Evolutionary conservation across 2,888 invertebrate species (phyloP).

Genomic region (Campoplex nolae): DNA sequence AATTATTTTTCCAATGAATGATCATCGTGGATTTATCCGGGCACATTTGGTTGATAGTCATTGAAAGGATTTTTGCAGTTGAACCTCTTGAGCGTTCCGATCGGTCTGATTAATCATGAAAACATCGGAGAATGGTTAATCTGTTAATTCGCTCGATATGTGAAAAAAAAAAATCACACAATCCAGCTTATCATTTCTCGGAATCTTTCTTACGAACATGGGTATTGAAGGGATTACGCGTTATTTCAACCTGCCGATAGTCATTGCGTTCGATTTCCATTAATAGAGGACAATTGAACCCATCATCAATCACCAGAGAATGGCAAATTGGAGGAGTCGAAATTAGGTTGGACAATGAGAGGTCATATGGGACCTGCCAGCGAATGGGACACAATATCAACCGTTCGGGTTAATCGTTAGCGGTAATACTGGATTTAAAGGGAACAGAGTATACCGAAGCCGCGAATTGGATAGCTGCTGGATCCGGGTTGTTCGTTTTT

Average conservation of each 20-base stretch:
- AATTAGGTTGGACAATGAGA: neutral
- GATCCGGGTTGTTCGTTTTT: neutral
- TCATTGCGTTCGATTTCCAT: neutral
- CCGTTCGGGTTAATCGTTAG: neutral
- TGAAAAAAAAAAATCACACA: neutral
- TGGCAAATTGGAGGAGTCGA: neutral
- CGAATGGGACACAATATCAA: neutral
- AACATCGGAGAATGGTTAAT: neutral
- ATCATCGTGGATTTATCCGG: slow-evolving; percentile 15
- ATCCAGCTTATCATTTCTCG: neutral
- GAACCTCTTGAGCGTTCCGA: neutral
- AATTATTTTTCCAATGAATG: slow-evolving; percentile 17
- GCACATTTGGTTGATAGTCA: neutral
- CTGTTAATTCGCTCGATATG: neutral
- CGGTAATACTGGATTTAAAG: neutral
- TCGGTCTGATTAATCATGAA: slow-evolving; percentile 3
- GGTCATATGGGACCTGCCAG: neutral
- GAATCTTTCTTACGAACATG: neutral
- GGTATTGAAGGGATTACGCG: neutral
- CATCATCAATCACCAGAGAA: neutral
- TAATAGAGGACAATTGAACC: slow-evolving; percentile 4
- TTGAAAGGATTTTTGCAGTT: neutral
- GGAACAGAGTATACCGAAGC: neutral
- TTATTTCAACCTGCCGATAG: slow-evolving; percentile 15
- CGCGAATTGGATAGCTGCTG: neutral